Conservation (phyloP, 2,113 vertebrate genomes). For the Corydoras sp. region DNA sequence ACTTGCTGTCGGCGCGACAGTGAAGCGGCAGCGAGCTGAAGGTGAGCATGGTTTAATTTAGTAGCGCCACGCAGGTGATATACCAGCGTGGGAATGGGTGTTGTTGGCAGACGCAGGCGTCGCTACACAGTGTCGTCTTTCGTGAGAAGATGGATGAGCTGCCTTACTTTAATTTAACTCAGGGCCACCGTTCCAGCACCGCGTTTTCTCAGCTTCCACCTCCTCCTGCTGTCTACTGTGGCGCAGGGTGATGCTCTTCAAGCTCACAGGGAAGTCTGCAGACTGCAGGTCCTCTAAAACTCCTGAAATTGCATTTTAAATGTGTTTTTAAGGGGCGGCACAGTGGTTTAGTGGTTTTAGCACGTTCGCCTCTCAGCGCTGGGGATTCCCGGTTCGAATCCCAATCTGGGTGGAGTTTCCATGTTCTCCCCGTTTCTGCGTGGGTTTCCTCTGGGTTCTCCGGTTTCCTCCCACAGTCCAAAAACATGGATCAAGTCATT, state of each 20-base stretch:
- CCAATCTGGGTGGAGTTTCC: no score
- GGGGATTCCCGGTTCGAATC: no score
- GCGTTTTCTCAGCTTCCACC: background rate
- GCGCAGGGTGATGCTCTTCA: background rate
- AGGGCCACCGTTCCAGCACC: background rate
- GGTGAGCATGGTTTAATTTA: slow-evolving; percentile 14
- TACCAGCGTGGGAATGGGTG: slow-evolving; percentile 1
- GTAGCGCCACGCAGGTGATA: background rate
- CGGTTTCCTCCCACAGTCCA: no score
- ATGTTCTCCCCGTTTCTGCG: no score
- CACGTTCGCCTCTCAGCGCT: no score
- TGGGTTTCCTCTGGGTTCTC: no score
- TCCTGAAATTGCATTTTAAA: background rate
- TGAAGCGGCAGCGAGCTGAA: background rate
- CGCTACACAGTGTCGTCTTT: background rate
- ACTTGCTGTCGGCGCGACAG: background rate
- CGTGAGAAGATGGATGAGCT: slow-evolving; percentile 3
- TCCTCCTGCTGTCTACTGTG: background rate
- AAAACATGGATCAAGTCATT: no score
- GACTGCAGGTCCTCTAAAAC: background rate
- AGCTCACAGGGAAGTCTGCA: background rate
- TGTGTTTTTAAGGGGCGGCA: no score
- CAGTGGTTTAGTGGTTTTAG: no score
- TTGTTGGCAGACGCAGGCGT: slow-evolving; percentile 4
- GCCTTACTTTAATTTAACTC: background rate